Evolutionary conservation across 2,888 invertebrate genomes (phyloP).

Genomic region (Tiliacea citrago): DNA sequence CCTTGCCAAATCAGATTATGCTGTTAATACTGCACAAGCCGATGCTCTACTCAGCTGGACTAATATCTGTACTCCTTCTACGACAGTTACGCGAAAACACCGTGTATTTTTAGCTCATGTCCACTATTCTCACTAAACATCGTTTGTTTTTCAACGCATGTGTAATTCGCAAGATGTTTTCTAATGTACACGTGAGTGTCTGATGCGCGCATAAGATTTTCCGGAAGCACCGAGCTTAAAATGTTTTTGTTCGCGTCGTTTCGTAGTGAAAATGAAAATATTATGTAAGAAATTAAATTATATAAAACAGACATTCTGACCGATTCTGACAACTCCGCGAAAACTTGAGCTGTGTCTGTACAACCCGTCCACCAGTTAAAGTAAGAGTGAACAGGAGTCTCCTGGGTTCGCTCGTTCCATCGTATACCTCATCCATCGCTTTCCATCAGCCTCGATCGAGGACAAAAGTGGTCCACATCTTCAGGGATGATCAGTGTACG

Average conservation of each 20-base stretch:
- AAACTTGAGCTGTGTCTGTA: not conserved
- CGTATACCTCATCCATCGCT: too few species aligned
- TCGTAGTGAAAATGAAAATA: conserved; percentile 15
- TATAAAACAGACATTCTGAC: conserved; percentile 8
- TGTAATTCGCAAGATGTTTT: conserved; percentile 26
- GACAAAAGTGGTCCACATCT: not conserved
- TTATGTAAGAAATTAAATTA: not conserved
- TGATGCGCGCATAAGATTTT: conserved; percentile 29
- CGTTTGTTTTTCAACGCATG: conserved; percentile 45
- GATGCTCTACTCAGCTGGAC: not conserved
- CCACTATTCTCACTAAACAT: conserved; percentile 19
- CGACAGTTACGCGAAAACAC: not conserved
- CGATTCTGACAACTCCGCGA: not conserved
- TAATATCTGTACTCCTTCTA: not conserved
- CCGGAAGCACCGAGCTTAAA: conserved; percentile 23
- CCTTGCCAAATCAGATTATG: conserved; percentile 34
- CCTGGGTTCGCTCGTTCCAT: not conserved
- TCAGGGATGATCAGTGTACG: not conserved
- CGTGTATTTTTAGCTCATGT: conserved; percentile 21
- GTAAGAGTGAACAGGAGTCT: not conserved
- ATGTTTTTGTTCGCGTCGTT: conserved; percentile 25
- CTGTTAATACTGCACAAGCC: not conserved
- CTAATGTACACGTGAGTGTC: conserved; percentile 20
- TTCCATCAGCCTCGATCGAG: not conserved
- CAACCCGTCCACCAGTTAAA: not conserved